phyloP scores from a whole-genome alignment of 2,888 invertebrate species.

The Spisula subtruncata region DNA sequence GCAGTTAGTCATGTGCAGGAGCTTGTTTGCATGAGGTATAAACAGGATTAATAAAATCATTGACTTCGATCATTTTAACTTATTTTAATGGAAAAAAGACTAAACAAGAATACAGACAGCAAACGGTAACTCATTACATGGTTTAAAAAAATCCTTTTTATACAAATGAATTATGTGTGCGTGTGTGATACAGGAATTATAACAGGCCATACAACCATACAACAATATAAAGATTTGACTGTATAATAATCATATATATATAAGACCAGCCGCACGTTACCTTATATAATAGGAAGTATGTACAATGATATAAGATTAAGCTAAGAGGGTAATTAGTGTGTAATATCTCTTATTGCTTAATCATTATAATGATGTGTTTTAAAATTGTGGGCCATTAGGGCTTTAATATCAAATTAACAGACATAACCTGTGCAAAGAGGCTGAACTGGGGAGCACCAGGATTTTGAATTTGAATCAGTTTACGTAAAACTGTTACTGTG shows the following conservation, averaged over 20 bases:
- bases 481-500: background rate
- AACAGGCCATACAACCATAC: constrained; percentile 11
- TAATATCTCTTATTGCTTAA: background rate
- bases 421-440: background rate
- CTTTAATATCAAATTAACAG: background rate
- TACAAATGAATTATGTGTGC: constrained; percentile 28
- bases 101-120: constrained; percentile 62
- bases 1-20: too few relatives aligned
- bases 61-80: constrained; percentile 28
- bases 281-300: background rate
- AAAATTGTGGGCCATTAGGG: background rate
- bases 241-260: background rate
- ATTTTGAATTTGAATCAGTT: too few relatives aligned
- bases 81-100: constrained; percentile 59
- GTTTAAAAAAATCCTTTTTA: constrained; percentile 16
- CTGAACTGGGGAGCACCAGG: background rate
- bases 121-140: constrained; percentile 13
- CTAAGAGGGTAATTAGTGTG: background rate
- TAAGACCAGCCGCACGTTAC: background rate
- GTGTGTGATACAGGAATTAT: constrained; percentile 19
- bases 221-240: constrained; percentile 1
- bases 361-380: too few relatives aligned
- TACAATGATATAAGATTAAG: constrained; percentile 8
- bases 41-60: constrained; percentile 1
- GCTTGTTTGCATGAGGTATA: background rate